phyloP scores from a whole-genome alignment of 2,113 vertebrate species.

The Butorides virescens region DNA sequence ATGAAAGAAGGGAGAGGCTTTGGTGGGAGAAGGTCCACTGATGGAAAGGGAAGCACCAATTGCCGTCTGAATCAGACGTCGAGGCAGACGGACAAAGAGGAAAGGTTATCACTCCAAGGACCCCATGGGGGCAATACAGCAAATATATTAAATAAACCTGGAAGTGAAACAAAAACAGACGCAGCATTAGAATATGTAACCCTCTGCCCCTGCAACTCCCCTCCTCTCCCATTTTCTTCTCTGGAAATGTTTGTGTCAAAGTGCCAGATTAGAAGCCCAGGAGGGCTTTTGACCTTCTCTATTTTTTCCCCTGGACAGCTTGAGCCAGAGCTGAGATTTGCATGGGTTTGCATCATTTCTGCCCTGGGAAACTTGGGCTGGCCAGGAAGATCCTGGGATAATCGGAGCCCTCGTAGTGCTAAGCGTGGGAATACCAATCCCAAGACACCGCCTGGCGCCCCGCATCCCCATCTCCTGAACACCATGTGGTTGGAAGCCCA shows the following conservation, averaged over 20 bases:
- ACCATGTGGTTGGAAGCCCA: rapidly evolving
- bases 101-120: conserved; percentile 77
- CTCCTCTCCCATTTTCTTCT: background rate
- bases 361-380: background rate
- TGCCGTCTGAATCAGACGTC: conserved; percentile 74
- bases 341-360: background rate
- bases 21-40: conserved; percentile 62
- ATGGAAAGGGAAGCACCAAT: conserved; percentile 78
- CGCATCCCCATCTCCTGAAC: background rate
- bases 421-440: background rate
- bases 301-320: background rate
- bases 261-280: background rate
- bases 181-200: background rate
- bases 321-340: background rate
- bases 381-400: background rate
- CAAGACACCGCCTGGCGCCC: background rate
- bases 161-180: conserved; percentile 56
- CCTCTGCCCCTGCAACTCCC: background rate
- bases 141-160: conserved; percentile 83
- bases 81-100: conserved; percentile 76
- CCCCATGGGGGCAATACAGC: conserved; percentile 85
- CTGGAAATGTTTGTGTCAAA: background rate
- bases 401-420: background rate
- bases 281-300: background rate
- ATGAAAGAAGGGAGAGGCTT: conserved; percentile 57